These are phyloP conservation scores for Thinocorus orbignyianus DNA, from an alignment of 2,113 vertebrate species.

Conservation along the genomic window DNA sequence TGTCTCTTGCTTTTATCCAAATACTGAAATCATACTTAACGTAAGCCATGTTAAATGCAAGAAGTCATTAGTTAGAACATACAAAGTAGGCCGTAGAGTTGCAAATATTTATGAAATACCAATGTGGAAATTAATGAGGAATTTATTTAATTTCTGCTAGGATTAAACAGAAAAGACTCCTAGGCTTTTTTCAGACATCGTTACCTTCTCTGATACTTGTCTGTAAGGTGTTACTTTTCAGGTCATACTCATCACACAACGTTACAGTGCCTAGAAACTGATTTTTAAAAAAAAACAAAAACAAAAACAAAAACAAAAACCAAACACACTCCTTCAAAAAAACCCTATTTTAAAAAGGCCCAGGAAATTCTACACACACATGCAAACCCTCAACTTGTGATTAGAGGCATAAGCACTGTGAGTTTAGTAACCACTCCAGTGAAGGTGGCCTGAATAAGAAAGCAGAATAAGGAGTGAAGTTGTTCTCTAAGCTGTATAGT, in stretches of 20 bases:
- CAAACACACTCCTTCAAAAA: neutral
- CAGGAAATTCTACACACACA: neutral
- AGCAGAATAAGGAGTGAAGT: neutral
- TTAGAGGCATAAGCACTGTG: neutral
- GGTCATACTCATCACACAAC: neutral
- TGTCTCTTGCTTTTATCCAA: neutral
- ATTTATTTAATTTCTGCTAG: neutral
- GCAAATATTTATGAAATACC: neutral
- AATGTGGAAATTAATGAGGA: neutral
- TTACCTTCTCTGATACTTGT: neutral
- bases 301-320: too few species aligned
- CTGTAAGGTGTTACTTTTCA: neutral
- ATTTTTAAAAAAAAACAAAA: neutral
- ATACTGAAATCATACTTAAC: neutral
- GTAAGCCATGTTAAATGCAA: neutral
- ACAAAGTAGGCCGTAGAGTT: neutral
- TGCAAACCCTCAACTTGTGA: neutral
- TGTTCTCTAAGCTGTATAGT: neutral
- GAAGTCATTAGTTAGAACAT: neutral
- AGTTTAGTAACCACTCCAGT: neutral
- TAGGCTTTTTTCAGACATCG: neutral
- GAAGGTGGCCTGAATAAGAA: neutral
- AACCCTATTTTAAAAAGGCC: neutral
- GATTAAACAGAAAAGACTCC: neutral
- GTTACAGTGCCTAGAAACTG: neutral